Conservation (phyloP, 2,888 invertebrate species). For the Diplolepis rosae region DNA sequence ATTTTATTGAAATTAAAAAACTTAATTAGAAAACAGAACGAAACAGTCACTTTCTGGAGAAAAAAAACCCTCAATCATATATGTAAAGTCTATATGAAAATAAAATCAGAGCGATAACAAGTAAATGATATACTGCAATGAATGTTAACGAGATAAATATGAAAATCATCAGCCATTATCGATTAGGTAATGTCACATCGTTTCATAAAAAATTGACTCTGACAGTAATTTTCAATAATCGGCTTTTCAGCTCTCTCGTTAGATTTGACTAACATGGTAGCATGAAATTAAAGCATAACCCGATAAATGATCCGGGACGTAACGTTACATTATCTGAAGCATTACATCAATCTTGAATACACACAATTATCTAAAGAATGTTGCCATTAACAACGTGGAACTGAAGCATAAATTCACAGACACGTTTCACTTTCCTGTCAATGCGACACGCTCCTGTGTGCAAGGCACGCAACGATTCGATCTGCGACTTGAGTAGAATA, state of each 20-base stretch:
- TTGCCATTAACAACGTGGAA: slow-evolving; percentile 9
- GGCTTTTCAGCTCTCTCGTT: not conserved
- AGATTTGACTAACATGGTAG: not conserved
- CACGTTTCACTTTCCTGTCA: slow-evolving; percentile 30
- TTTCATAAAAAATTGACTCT: not conserved
- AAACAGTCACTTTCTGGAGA: no score
- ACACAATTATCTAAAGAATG: slow-evolving; percentile 28
- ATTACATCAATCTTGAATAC: slow-evolving; percentile 25
- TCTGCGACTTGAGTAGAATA: slow-evolving; percentile 8
- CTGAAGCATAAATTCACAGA: slow-evolving; percentile 5
- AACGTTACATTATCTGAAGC: not conserved
- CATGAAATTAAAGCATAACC: slow-evolving; percentile 1
- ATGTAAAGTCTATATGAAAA: slow-evolving; percentile 12
- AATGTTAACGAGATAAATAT: not conserved
- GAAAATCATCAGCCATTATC: not conserved
- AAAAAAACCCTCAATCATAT: slow-evolving; percentile 3
- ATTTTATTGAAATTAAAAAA: slow-evolving; percentile 24
- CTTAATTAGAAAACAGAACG: slow-evolving; percentile 14
- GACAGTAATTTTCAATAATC: slow-evolving; percentile 1
- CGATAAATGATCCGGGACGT: slow-evolving; percentile 19
- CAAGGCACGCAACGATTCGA: slow-evolving; percentile 1
- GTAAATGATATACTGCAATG: not conserved
- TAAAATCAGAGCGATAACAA: not conserved
- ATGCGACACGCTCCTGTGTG: not conserved
- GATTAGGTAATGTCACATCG: not conserved